phyloP scores from a whole-genome alignment of 1,140 invertebrate genomes.

The Drosophila leontia region DNA sequence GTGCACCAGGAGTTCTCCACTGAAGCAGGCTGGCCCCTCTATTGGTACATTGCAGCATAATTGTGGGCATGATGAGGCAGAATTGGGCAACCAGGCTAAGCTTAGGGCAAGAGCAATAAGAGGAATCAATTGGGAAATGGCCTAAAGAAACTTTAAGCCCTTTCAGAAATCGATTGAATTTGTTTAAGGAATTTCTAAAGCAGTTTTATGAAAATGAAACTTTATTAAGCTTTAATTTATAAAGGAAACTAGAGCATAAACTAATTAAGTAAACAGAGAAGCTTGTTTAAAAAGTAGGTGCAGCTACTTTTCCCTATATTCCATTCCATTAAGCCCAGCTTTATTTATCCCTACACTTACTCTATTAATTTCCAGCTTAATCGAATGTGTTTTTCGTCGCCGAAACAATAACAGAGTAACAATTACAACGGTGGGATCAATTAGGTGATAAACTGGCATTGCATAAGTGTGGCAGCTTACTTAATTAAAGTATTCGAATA shows the following conservation, averaged over 20 bases:
- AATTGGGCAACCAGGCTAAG: conserved; percentile 38
- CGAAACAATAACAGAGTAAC: conserved; percentile 25
- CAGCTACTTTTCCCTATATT: neutral
- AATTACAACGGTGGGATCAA: conserved; percentile 40
- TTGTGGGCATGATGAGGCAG: conserved; percentile 64
- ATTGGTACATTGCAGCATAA: conserved; percentile 59
- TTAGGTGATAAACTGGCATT: conserved; percentile 47
- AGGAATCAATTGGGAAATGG: conserved; percentile 23
- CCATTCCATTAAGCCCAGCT: neutral
- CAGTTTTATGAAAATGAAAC: rapidly evolving
- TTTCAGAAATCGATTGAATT: neutral
- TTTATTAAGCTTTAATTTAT: neutral
- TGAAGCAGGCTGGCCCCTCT: conserved; percentile 23
- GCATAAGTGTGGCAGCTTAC: conserved; percentile 57
- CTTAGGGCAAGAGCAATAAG: conserved; percentile 8
- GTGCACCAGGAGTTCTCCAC: conserved; percentile 19
- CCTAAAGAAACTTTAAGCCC: neutral
- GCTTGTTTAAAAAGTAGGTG: neutral
- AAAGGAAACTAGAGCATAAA: neutral
- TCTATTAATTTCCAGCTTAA: conserved; percentile 25
- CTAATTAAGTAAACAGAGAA: neutral
- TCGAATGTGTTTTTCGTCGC: conserved; percentile 11
- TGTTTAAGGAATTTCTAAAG: neutral
- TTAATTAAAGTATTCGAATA: conserved; percentile 76
- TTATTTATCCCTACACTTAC: conserved; percentile 6